These are phyloP conservation scores for Chiridota heheva DNA, from an alignment of 35 echinoderm and acorn worm genomes.

Conservation along the genomic window DNA sequence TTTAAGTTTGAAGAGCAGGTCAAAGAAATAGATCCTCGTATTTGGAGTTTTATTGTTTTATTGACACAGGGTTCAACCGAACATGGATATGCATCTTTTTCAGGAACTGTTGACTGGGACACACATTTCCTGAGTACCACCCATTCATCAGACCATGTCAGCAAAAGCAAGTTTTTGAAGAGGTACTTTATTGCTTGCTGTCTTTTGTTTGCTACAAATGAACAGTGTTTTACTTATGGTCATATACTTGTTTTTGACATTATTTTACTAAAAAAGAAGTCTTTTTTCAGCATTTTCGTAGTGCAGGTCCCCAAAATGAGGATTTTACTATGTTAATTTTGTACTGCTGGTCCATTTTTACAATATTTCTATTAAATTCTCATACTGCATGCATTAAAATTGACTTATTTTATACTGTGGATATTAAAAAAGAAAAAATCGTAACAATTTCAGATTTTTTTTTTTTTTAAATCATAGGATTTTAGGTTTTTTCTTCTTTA, in stretches of 20 bases:
- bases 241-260: slow-evolving; percentile 43
- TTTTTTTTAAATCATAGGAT: too few relatives aligned
- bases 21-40: background rate
- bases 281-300: too few relatives aligned
- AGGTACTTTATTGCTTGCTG: slow-evolving; percentile 20
- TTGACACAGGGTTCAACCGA: background rate
- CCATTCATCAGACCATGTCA: slow-evolving; percentile 19
- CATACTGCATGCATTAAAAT: too few relatives aligned
- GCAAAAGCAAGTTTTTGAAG: slow-evolving; percentile 22
- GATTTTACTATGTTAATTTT: too few relatives aligned
- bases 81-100: background rate
- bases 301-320: too few relatives aligned
- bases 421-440: too few relatives aligned
- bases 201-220: slow-evolving; percentile 23
- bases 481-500: too few relatives aligned
- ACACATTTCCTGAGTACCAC: background rate
- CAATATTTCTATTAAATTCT: too few relatives aligned
- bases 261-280: too few relatives aligned
- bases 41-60: slow-evolving; percentile 30
- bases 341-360: too few relatives aligned
- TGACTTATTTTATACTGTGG: too few relatives aligned
- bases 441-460: too few relatives aligned
- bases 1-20: slow-evolving; percentile 12
- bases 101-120: background rate
- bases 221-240: slow-evolving; percentile 1